Evolutionary conservation across 1,140 invertebrate species (phyloP).

Genomic region (Aphidius gifuensis): DNA sequence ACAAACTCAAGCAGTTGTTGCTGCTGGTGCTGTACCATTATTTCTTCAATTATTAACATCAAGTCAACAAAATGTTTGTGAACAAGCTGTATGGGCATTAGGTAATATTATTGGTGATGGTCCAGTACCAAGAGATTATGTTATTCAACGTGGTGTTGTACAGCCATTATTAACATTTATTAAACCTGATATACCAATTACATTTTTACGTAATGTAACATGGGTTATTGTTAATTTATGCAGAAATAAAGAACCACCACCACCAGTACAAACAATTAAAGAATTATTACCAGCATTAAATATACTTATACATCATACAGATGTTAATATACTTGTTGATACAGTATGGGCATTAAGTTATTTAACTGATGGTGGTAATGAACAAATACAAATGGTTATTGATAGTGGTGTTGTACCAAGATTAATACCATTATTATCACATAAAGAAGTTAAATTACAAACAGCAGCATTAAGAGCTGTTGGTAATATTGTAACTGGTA

Average conservation of each 20-base stretch:
- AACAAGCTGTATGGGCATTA: constrained; percentile 98
- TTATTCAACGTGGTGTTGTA: constrained; percentile 87
- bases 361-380: constrained; percentile 96
- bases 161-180: constrained; percentile 87
- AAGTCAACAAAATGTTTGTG: constrained; percentile 94
- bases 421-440: constrained; percentile 90
- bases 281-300: constrained; percentile 93
- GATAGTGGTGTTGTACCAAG: constrained; percentile 93
- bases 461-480: constrained; percentile 95
- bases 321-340: constrained; percentile 96
- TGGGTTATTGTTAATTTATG: constrained; percentile 98
- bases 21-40: constrained; percentile 90
- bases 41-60: constrained; percentile 90
- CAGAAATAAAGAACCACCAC: constrained; percentile 93
- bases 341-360: constrained; percentile 99
- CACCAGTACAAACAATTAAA: constrained; percentile 79
- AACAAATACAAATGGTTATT: constrained; percentile 98
- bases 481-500: constrained; percentile 98
- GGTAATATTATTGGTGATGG: constrained; percentile 94
- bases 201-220: constrained; percentile 93
- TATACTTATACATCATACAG: constrained; percentile 90
- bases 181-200: constrained; percentile 87
- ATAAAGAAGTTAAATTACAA: constrained; percentile 96
- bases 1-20: constrained; percentile 95
- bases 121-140: constrained; percentile 84